Evolutionary conservation across 2,797 vertebrate species (phyloP).

Genomic region (Megalops cyprinoides): DNA sequence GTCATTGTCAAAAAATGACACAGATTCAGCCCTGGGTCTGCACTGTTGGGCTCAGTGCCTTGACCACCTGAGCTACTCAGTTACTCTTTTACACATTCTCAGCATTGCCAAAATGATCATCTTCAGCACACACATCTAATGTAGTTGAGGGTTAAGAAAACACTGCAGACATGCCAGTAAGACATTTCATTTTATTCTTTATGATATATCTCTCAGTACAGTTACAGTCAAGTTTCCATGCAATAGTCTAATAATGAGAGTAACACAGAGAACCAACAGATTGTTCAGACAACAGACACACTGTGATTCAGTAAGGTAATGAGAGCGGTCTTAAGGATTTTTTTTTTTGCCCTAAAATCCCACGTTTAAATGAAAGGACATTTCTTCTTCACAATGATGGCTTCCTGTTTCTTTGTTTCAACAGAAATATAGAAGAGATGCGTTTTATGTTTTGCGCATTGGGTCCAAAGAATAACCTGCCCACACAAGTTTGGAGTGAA

Average conservation of each 20-base stretch:
- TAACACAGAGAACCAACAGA: conserved; percentile 44
- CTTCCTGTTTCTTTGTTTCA: background rate
- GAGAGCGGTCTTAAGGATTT: background rate
- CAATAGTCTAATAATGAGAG: conserved; percentile 57
- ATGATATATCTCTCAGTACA: conserved; percentile 57
- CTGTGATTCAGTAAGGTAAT: conserved; percentile 3
- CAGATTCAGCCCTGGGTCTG: no score
- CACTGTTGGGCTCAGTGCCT: no score
- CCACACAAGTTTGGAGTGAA: background rate
- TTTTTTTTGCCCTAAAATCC: conserved; percentile 12
- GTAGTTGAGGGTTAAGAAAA: background rate
- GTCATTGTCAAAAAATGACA: no score
- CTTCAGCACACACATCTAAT: background rate
- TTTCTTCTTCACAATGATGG: background rate
- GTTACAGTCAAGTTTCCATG: conserved; percentile 65
- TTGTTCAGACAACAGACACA: conserved; percentile 41
- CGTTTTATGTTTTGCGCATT: background rate
- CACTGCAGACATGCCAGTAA: conserved; percentile 28
- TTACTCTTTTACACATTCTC: no score
- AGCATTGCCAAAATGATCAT: no score
- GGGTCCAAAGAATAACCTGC: background rate
- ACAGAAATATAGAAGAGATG: background rate
- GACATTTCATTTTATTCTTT: conserved; percentile 49
- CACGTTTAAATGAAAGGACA: background rate
- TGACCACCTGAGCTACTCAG: no score